These are phyloP conservation scores for Eledona agricola DNA, from an alignment of 2,888 invertebrate species.

Conservation along the genomic window DNA sequence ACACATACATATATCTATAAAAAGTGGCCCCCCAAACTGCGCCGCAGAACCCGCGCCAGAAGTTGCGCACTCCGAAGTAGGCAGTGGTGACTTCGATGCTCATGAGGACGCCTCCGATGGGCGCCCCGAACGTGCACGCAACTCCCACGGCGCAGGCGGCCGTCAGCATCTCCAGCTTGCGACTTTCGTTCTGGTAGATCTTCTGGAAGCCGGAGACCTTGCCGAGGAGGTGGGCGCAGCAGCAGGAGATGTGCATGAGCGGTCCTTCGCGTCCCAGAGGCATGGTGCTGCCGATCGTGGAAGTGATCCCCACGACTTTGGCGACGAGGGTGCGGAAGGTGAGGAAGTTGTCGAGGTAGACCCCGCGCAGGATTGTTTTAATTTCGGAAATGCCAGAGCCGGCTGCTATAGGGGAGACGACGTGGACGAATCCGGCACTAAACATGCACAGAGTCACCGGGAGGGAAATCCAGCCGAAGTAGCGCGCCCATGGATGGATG, in stretches of 20 bases:
- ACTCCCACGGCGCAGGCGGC: constrained; percentile 98
- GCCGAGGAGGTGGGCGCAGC: constrained; percentile 89
- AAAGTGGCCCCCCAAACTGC: constrained; percentile 96
- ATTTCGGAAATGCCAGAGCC: constrained; percentile 99
- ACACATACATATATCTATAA: constrained; percentile 90
- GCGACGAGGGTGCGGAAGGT: constrained; percentile 92
- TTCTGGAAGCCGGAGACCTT: constrained; percentile 91
- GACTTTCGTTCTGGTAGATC: constrained; percentile 91
- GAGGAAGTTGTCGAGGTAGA: constrained; percentile 94
- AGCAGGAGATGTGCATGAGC: constrained; percentile 96
- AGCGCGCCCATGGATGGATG: constrained; percentile 82
- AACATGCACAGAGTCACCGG: constrained; percentile 90
- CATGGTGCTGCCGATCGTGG: constrained; percentile 92
- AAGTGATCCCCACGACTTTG: constrained; percentile 89
- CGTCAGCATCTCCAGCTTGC: constrained; percentile 95
- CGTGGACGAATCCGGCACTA: constrained; percentile 93
- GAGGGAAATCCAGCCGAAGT: constrained; percentile 90
- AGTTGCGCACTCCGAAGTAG: constrained; percentile 96
- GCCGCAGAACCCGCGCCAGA: constrained; percentile 97
- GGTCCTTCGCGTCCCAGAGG: constrained; percentile 99
- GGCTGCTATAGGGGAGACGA: constrained; percentile 94
- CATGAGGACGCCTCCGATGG: constrained; percentile 95
- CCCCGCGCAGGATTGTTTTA: constrained; percentile 96
- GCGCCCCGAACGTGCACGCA: constrained; percentile 92
- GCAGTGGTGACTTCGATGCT: constrained; percentile 98